Conservation (phyloP, 30 jellyfish, hydroid and myxozoan species). For the Euphysa ruthae region DNA sequence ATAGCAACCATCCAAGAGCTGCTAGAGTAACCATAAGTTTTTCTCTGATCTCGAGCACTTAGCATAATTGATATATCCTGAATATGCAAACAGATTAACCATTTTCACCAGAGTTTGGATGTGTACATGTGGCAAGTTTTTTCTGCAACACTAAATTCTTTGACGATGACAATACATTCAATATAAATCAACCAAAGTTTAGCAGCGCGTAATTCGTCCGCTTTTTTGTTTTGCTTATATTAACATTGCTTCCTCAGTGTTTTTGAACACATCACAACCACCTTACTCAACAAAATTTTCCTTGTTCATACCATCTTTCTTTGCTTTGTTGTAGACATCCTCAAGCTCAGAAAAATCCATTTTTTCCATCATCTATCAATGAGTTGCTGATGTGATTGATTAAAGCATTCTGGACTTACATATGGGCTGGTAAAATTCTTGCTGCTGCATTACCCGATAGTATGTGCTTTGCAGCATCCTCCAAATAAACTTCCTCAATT, state of each 20-base stretch:
- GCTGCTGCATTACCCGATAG: background rate
- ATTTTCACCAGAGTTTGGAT: slow-evolving; percentile 22
- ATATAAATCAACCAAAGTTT: slow-evolving; percentile 38
- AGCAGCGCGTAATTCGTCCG: slow-evolving; percentile 31
- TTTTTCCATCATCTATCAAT: slow-evolving; percentile 3
- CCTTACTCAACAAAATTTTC: background rate
- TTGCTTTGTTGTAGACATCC: slow-evolving; percentile 9
- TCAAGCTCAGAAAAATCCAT: background rate
- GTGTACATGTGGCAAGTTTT: slow-evolving; percentile 60
- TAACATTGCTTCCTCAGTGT: background rate
- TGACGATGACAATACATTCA: slow-evolving; percentile 23
- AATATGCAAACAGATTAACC: slow-evolving; percentile 55
- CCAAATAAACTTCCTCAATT: background rate
- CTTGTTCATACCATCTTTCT: slow-evolving; percentile 2
- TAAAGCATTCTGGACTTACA: slow-evolving; percentile 13
- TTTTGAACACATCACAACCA: background rate
- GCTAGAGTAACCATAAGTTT: slow-evolving; percentile 29
- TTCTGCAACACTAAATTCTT: slow-evolving; percentile 43
- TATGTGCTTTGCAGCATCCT: background rate
- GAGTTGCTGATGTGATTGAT: background rate
- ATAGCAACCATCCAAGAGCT: slow-evolving; percentile 34
- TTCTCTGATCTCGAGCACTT: slow-evolving; percentile 18
- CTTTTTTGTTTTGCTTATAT: background rate
- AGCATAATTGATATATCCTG: slow-evolving; percentile 57
- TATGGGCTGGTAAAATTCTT: background rate